A percentile compares a stretch with the other conserved stretches of the same genome.
Conservation (phyloP, 2,797 vertebrate genomes). For the Percopsis omiscomaycus region DNA sequence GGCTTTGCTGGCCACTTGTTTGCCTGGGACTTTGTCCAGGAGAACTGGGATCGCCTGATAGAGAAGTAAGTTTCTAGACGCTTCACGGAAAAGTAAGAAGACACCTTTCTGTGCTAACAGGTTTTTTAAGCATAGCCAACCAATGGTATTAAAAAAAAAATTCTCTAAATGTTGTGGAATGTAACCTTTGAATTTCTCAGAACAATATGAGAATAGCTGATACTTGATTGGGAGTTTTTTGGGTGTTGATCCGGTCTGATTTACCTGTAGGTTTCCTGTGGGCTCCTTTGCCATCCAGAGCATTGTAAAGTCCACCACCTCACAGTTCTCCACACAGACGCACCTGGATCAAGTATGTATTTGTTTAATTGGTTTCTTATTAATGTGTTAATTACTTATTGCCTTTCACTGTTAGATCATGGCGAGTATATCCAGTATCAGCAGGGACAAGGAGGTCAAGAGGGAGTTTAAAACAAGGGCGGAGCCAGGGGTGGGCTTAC, state of each 20-base stretch:
- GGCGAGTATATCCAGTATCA: too few relatives aligned
- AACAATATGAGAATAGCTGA: neutral
- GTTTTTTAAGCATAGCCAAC: too few relatives aligned
- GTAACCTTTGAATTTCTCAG: too few relatives aligned
- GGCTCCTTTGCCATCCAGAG: conserved; percentile 88
- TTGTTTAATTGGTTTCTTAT: neutral
- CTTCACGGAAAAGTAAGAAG: neutral
- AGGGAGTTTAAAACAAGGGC: too few relatives aligned
- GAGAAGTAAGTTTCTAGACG: conserved; percentile 81
- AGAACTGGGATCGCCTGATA: conserved; percentile 90
- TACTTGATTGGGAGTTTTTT: neutral
- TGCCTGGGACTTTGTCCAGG: conserved; percentile 95
- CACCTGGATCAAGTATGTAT: conserved; percentile 84
- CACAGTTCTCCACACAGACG: conserved; percentile 85
- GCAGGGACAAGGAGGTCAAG: too few relatives aligned
- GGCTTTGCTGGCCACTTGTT: conserved; percentile 84
- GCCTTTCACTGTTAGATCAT: too few relatives aligned
- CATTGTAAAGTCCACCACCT: conserved; percentile 84
- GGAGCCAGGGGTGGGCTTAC: too few relatives aligned
- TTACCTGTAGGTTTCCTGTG: conserved; percentile 81
- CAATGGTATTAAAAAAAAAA: too few relatives aligned
- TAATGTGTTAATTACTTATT: too few relatives aligned
- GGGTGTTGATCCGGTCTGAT: neutral
- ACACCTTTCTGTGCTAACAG: neutral
- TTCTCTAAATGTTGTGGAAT: too few relatives aligned